phyloP scores from a whole-genome alignment of 2,888 invertebrate species.

The Archips xylosteana region DNA sequence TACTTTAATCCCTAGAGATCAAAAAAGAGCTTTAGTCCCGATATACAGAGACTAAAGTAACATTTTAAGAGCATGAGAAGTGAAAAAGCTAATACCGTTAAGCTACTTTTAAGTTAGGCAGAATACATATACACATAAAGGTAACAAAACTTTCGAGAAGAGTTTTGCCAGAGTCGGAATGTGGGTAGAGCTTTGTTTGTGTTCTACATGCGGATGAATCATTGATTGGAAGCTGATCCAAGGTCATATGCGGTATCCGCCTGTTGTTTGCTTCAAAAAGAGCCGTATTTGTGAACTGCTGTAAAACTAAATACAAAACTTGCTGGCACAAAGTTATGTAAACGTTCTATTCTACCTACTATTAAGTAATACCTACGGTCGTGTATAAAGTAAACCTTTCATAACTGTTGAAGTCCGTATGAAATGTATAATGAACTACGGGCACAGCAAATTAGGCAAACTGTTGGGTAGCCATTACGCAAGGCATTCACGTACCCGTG shows the following conservation, averaged over 20 bases:
- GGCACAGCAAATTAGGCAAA: slow-evolving; percentile 34
- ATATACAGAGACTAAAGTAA: too few relatives aligned
- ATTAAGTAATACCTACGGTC: slow-evolving; percentile 5
- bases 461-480: slow-evolving; percentile 35
- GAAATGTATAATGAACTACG: slow-evolving; percentile 31
- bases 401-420: slow-evolving; percentile 25
- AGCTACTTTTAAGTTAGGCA: neutral
- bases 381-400: slow-evolving; percentile 7
- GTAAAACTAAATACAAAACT: neutral
- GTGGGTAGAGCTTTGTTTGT: slow-evolving; percentile 59
- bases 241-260: slow-evolving; percentile 57
- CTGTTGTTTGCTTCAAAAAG: slow-evolving; percentile 19
- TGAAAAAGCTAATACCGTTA: neutral
- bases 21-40: too few relatives aligned
- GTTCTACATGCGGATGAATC: slow-evolving; percentile 63
- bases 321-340: neutral
- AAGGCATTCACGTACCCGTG: slow-evolving; percentile 27
- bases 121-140: neutral
- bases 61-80: too few relatives aligned
- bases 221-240: slow-evolving; percentile 65
- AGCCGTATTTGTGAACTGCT: neutral
- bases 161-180: slow-evolving; percentile 36
- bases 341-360: neutral
- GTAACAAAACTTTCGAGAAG: slow-evolving; percentile 8
- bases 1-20: too few relatives aligned